Evolutionary conservation across 92 coral and sea anemone genomes (phyloP).

Genomic region (Pocillopora grandis): DNA sequence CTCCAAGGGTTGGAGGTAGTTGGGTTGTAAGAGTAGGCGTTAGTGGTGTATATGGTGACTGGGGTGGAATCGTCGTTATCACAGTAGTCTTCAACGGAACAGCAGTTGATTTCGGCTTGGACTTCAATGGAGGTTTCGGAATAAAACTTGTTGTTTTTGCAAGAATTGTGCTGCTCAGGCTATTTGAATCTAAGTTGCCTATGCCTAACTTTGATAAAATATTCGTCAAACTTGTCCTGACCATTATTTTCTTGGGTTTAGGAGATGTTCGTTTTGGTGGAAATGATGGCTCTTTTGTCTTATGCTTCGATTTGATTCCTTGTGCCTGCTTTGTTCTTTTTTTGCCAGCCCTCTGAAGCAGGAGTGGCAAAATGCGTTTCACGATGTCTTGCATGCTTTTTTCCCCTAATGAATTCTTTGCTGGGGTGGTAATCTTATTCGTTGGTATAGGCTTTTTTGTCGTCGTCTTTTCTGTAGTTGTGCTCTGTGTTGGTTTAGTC

Average conservation of each 20-base stretch:
- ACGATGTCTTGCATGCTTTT: constrained; percentile 60
- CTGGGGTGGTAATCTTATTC: constrained; percentile 7
- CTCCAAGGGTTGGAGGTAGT: not conserved
- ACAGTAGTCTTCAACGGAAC: constrained; percentile 7
- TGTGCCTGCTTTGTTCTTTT: not conserved
- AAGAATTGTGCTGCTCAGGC: not conserved
- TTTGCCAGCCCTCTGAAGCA: constrained; percentile 55
- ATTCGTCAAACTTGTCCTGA: not conserved
- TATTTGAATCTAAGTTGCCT: constrained; percentile 33
- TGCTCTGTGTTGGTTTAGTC: constrained; percentile 34
- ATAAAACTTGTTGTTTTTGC: not conserved
- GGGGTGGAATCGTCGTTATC: constrained; percentile 7
- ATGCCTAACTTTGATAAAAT: constrained; percentile 53
- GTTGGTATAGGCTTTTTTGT: constrained; percentile 43
- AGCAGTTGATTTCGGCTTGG: not conserved
- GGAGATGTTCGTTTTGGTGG: constrained; percentile 11
- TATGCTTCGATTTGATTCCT: constrained; percentile 37
- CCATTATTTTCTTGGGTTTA: not conserved
- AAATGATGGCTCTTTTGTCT: constrained; percentile 10
- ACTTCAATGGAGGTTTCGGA: not conserved
- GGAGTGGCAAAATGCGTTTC: constrained; percentile 69
- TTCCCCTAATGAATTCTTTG: constrained; percentile 38
- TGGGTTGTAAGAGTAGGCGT: constrained; percentile 18
- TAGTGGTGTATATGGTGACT: not conserved
- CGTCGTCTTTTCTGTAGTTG: constrained; percentile 41